phyloP scores from a whole-genome alignment of 2,888 invertebrate species.

The Temnothorax ravouxi region DNA sequence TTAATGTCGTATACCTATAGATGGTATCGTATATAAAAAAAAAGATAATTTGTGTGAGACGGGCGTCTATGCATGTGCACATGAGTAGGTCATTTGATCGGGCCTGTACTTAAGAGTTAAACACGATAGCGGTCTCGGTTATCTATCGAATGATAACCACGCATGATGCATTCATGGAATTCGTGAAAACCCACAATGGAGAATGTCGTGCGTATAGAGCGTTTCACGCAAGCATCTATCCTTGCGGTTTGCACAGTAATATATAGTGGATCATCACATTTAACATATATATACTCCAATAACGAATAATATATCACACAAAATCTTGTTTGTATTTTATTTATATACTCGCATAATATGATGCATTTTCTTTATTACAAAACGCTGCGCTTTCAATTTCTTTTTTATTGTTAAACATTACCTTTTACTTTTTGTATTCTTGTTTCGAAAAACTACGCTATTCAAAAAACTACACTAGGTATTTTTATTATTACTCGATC shows the following conservation, averaged over 20 bases:
- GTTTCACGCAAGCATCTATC: conserved; percentile 46
- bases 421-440: neutral
- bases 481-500: neutral
- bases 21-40: neutral
- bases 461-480: neutral
- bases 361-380: neutral
- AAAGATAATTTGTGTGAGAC: neutral
- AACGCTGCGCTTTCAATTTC: neutral
- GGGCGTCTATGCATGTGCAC: neutral
- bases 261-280: neutral
- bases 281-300: neutral
- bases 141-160: conserved; percentile 69
- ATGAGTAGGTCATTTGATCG: conserved; percentile 31
- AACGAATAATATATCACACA: neutral
- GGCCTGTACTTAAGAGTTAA: conserved; percentile 43
- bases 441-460: neutral
- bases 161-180: conserved; percentile 69
- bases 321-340: neutral
- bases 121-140: conserved; percentile 62
- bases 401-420: neutral
- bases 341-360: neutral
- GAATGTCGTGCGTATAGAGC: conserved; percentile 32
- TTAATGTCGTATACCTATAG: neutral
- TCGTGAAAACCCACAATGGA: conserved; percentile 64
- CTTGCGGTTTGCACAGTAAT: conserved; percentile 25